Percentiles rank a stretch among this genome's conserved stretches.
Conservation (phyloP, 2,888 invertebrate genomes). For the Xanthia togata region DNA sequence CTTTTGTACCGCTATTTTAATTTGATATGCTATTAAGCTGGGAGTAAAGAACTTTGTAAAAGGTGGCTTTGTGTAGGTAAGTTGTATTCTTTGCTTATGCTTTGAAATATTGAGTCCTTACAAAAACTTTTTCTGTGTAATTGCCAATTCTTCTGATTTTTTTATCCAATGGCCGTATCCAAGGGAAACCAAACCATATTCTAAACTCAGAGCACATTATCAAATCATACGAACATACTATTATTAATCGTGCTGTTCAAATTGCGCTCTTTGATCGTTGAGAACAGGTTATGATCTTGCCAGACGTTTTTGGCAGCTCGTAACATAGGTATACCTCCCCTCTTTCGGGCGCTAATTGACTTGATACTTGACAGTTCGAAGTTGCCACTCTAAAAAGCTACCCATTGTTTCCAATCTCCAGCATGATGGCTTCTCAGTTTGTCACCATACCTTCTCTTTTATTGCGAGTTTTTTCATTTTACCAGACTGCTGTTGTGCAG, state of each 20-base stretch:
- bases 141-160: not conserved
- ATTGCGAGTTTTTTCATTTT: slow-evolving; percentile 7
- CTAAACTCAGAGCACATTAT: not conserved
- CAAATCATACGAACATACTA: not conserved
- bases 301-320: slow-evolving; percentile 20
- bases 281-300: not conserved
- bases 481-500: not conserved
- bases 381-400: slow-evolving; percentile 11
- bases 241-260: not conserved
- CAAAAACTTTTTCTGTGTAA: not conserved
- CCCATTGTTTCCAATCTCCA: not conserved
- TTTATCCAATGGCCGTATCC: no score
- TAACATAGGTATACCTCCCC: slow-evolving; percentile 17
- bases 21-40: slow-evolving; percentile 6
- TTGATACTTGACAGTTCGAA: slow-evolving; percentile 30
- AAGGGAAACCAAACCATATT: not conserved
- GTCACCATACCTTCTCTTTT: not conserved
- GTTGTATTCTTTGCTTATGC: not conserved
- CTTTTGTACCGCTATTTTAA: slow-evolving; percentile 38
- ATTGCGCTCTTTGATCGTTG: not conserved
- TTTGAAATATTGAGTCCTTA: not conserved
- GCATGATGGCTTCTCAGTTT: not conserved
- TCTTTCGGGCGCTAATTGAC: slow-evolving; percentile 35
- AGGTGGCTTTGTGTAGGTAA: no score
- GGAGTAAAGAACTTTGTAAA: not conserved